Conservation (phyloP, 2,797 vertebrate genomes). For the Paguma larvata region DNA sequence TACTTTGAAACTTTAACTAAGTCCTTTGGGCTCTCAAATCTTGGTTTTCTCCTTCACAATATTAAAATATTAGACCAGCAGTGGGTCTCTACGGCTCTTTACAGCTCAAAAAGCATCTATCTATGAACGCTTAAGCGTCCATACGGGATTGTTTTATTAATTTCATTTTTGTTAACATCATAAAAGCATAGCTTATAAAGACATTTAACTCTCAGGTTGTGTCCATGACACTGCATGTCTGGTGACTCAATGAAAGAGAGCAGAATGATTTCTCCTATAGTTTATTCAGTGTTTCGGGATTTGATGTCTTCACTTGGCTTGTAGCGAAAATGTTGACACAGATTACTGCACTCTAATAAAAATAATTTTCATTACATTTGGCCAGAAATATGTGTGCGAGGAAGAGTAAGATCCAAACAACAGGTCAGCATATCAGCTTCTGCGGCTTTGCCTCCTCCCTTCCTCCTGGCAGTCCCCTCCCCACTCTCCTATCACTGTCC, state of each 20-base stretch:
- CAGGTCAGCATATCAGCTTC: conserved; percentile 46
- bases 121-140: neutral
- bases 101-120: neutral
- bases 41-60: neutral
- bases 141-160: neutral
- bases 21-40: neutral
- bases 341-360: conserved; percentile 82
- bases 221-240: neutral
- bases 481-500: conserved; percentile 51
- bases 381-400: conserved; percentile 67
- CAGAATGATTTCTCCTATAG: conserved; percentile 56
- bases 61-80: neutral
- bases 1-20: conserved; percentile 13
- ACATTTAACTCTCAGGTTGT: conserved; percentile 40
- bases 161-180: neutral
- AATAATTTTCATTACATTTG: conserved; percentile 84
- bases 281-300: conserved; percentile 78
- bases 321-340: conserved; percentile 79
- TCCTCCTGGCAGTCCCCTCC: neutral
- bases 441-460: conserved; percentile 69
- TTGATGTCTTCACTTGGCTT: conserved; percentile 81
- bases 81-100: neutral
- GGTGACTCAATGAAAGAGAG: conserved; percentile 62
- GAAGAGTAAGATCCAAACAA: conserved; percentile 80
- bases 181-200: conserved; percentile 41